Evolutionary conservation across 2,113 vertebrate species (phyloP), one percentile per base, ranked within the genome.

Genomic region (Coregonus clupeaformis): DNA sequence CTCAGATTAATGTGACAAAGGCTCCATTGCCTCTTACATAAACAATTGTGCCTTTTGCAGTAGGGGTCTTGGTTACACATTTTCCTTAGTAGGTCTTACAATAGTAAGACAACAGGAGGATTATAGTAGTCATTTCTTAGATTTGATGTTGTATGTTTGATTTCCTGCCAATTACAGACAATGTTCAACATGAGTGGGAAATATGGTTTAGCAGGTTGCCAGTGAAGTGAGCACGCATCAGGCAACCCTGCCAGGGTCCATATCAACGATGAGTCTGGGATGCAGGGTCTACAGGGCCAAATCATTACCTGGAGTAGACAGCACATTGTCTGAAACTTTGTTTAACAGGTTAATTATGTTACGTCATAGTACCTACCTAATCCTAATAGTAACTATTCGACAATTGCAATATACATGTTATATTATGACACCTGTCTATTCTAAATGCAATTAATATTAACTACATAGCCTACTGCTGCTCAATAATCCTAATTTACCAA

Each of bases 1-100:
- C 77, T 87, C 80, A 85, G 27, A 89, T 78, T 71, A 79, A 77
- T 59, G 66, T 76, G 74, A 68, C 73, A 75, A 67, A 80, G 59
- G 55, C 78, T 73, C 72, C 20, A 69, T 79, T 49, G 69, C 72
- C 69, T 72, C 72, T 83, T 80, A 71, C 57, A 77, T 57, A 80
- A 77, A 85, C 60, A 76, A 79, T 73, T 75, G 62, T 69, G 59
- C 65, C 55, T 57, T 18, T 27, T 32, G 11, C 52, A 68, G 45
- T n/a, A 32, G 64, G 62, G 66, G 78, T 74, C 74, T 74, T 74
- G 72, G 29, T 79, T 66, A 29, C 45, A 68, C 59, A 69, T 36
- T 76, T 77, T 76, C 72, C 69, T 74, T 29, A 49, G 60, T 25
- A 52, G 65, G 18, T 18, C 24, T 59, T 52, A 42, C 36, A 42